Base-by-base conservation (phyloP, 1,140 invertebrate species). In the Sycophila sp. region DNA sequence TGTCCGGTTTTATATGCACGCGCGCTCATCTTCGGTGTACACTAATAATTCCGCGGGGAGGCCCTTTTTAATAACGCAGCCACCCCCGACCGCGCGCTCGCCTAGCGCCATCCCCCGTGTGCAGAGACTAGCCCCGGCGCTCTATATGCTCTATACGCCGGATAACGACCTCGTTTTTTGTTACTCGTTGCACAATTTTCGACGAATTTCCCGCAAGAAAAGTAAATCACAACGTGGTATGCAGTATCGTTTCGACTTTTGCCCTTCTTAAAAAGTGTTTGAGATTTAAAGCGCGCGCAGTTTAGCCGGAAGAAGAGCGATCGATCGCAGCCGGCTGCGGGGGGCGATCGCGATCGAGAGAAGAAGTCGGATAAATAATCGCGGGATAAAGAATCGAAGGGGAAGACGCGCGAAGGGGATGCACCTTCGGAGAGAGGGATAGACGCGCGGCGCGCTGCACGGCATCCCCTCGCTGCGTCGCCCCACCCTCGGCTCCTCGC, bases 401-500 rank as follows among this genome's bases (percentile, higher is more conserved):
- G 53, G 66, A 67, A 58, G 36, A n/a, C 24, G 47, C 17, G 17
- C 17, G 17, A 45, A 45, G 19, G n/a, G 15, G 15, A 42, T 17
- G 19, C 49, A 28, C 49, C 49, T 28, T n/a, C 3, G 15, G 17
- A 5, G 7, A 45, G 19, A 42, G 24, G 34, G 56, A 13, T 22
- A 26, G 15, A 36, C n/a, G 22, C 19, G 17, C 15, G 45, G 28
- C 26, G 13, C 28, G 3, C 24, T 13, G 2, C 28, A 19, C 19
- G 15, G 3, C 15, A 11, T 22, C 72, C 74, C 76, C 75, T 73
- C 65, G 63, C 68, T 40, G 73, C 60, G 73, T 65, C 70, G 69
- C 75, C 34, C 49, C 63, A 55, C 49, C 19, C 22, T 11, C 26
- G 7, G 13, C 24, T 7, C 1, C 13, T n/a, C 26, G 13, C 51